phyloP scores from a whole-genome alignment of 2,888 invertebrate genomes.

The Drosophila mimetica region DNA sequence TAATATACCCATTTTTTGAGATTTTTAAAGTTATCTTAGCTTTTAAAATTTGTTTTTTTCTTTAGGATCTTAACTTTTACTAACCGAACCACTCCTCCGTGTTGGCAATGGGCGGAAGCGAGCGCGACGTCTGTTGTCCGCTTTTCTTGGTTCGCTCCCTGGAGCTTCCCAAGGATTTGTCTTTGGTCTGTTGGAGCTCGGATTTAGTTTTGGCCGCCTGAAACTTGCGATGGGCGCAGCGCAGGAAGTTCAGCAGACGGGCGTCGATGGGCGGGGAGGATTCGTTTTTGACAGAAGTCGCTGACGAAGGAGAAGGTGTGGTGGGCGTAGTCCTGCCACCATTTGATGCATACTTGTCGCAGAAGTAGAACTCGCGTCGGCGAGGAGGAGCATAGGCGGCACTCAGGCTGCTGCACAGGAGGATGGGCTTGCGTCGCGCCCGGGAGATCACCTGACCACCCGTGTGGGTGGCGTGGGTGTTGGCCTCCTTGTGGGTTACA shows the following conservation, averaged over 20 bases:
- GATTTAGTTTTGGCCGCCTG: constrained; percentile 56
- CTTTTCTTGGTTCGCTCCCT: constrained; percentile 32
- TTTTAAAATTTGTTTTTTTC: too few relatives aligned
- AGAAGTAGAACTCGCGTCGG: constrained; percentile 69
- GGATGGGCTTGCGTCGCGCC: constrained; percentile 63
- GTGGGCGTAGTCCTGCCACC: constrained; percentile 6
- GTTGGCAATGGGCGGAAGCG: constrained; percentile 55
- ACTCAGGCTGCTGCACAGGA: constrained; percentile 68
- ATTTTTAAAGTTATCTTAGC: too few relatives aligned
- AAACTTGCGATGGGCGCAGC: constrained; percentile 76
- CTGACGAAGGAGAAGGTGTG: background rate
- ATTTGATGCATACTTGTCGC: constrained; percentile 67
- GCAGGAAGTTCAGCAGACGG: constrained; percentile 75
- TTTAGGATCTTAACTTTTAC: constrained; percentile 50
- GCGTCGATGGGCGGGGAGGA: constrained; percentile 61
- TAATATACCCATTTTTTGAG: too few relatives aligned
- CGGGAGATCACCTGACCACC: constrained; percentile 61
- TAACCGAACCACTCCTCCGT: constrained; percentile 82
- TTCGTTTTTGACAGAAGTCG: constrained; percentile 2
- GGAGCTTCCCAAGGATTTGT: constrained; percentile 29
- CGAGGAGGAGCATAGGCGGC: constrained; percentile 67
- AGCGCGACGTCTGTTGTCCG: constrained; percentile 42
- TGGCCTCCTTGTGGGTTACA: constrained; percentile 64
- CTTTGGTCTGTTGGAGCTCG: constrained; percentile 51
- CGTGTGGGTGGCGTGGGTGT: constrained; percentile 17